phyloP scores from a whole-genome alignment of 2,113 vertebrate genomes.

The Takifugu flavidus region DNA sequence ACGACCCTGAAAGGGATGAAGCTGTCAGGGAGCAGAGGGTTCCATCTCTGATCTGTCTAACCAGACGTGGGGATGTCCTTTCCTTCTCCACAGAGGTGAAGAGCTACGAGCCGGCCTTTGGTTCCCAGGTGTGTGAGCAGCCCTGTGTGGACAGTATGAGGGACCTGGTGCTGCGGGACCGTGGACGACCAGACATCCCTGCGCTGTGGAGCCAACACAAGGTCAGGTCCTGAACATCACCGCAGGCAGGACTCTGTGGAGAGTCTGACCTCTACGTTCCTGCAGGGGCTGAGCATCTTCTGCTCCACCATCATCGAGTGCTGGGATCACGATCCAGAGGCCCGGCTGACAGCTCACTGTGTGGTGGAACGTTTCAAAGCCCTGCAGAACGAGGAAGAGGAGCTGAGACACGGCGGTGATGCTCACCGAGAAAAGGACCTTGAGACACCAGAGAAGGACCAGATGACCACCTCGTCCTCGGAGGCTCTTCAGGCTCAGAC shows the following conservation, averaged over 20 bases:
- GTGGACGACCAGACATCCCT: conserved; percentile 85
- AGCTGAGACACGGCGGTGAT: conserved; percentile 31
- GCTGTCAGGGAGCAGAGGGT: no score
- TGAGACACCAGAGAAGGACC: conserved; percentile 54
- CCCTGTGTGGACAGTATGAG: conserved; percentile 90
- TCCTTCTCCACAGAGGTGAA: conserved; percentile 77
- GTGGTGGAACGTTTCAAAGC: conserved; percentile 84
- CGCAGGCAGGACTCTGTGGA: no score
- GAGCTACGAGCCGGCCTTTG: conserved; percentile 84
- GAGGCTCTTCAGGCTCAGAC: not conserved
- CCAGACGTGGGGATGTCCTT: not conserved
- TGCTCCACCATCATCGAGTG: conserved; percentile 86
- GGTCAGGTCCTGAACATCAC: conserved; percentile 50
- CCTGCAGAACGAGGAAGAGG: conserved; percentile 72
- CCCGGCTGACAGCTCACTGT: conserved; percentile 87
- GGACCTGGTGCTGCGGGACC: conserved; percentile 84
- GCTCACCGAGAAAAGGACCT: conserved; percentile 38
- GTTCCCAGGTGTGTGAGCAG: conserved; percentile 84
- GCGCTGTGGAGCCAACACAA: conserved; percentile 79
- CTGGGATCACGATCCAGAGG: conserved; percentile 92
- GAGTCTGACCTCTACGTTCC: not conserved
- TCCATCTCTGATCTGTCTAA: no score
- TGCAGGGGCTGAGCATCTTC: conserved; percentile 83
- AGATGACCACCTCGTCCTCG: not conserved
- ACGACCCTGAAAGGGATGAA: no score